phyloP scores from a whole-genome alignment of 2,113 vertebrate genomes.

The Chroicocephalus ridibundus region DNA sequence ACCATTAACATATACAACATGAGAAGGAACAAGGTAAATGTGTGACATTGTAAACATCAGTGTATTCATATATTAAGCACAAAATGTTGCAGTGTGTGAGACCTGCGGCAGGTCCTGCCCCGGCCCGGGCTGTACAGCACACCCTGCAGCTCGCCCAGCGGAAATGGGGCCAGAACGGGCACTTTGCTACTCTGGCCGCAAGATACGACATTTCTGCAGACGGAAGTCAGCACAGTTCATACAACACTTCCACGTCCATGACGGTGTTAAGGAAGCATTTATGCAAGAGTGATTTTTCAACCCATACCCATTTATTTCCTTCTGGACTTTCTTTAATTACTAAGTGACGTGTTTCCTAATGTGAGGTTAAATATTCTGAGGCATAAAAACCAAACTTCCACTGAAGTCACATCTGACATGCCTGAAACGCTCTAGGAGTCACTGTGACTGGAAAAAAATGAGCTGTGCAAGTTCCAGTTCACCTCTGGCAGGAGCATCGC shows the following conservation, averaged over 20 bases:
- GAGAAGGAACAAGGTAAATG: neutral
- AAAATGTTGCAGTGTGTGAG: neutral
- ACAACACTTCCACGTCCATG: neutral
- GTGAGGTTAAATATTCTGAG: neutral
- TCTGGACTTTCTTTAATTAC: neutral
- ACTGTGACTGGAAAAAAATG: neutral
- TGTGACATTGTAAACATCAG: neutral
- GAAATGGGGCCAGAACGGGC: neutral
- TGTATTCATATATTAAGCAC: fast-evolving
- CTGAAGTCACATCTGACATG: neutral
- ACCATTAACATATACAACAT: neutral
- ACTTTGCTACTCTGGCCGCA: neutral
- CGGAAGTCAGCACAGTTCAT: neutral
- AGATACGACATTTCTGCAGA: neutral
- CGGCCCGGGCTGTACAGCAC: fast-evolving
- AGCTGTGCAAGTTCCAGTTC: neutral
- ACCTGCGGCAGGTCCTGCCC: neutral
- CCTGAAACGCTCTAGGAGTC: neutral
- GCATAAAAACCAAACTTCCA: neutral
- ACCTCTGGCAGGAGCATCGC: neutral
- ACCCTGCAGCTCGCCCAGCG: neutral
- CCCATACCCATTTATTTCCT: neutral
- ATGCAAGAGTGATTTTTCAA: neutral
- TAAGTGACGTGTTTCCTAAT: neutral
- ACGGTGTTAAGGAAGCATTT: neutral